Evolutionary conservation across 2,113 vertebrate genomes (phyloP).

Genomic region (Triplophysa rosa): DNA sequence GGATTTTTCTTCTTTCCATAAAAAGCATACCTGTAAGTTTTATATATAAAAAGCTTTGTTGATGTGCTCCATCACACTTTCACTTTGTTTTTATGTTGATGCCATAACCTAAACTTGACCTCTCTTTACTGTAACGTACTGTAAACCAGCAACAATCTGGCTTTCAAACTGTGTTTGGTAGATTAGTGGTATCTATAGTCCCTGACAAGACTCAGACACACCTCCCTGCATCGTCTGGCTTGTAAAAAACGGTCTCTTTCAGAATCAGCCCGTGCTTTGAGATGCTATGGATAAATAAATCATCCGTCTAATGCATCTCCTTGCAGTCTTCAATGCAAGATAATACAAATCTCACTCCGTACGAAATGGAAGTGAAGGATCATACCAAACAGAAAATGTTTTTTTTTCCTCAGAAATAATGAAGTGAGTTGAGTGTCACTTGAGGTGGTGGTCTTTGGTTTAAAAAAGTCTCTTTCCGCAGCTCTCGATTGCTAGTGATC

Average conservation of each 20-base stretch:
- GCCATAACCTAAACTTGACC: constrained; percentile 42
- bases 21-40: neutral
- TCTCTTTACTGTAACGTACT: neutral
- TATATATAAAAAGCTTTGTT: neutral
- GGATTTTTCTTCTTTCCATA: constrained; percentile 3
- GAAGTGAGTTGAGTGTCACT: neutral
- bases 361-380: neutral
- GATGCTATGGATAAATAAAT: constrained; percentile 31
- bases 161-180: neutral
- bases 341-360: neutral
- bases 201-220: neutral
- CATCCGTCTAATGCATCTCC: constrained; percentile 24
- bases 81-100: neutral
- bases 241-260: constrained; percentile 37
- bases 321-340: constrained; percentile 7
- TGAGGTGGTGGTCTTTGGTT: neutral
- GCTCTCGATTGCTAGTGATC: neutral
- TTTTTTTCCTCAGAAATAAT: neutral
- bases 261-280: neutral
- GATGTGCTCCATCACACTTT: neutral
- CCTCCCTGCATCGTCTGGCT: constrained; percentile 1
- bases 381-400: neutral
- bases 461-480: constrained; percentile 7
- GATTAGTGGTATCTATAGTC: constrained; percentile 5
- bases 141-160: constrained; percentile 15